Evolutionary conservation across 1,140 invertebrate species (phyloP), one percentile per base, ranked within the genome.

Genomic region (Drosophila pachea): DNA sequence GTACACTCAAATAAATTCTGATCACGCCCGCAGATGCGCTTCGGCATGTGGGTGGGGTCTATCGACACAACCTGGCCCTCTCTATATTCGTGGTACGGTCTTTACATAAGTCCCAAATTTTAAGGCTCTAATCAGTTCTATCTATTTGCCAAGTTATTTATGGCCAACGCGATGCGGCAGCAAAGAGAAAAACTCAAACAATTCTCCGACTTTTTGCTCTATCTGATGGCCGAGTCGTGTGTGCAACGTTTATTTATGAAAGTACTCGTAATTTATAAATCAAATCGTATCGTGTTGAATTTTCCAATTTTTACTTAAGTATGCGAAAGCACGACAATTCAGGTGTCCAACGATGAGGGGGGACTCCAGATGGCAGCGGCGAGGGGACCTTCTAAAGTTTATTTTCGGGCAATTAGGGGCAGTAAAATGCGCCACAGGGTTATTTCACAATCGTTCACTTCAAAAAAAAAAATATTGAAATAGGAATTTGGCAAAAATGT

Each of bases 101-200:
- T 68, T 61, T 54, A 54, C 54, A 60, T 61, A 59, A 62, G 53
- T 22, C 62, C 43, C 35, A 63, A 77, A 71, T 68, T 32, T 49
- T 71, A 81, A 63, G 42, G 56, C 47, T 67, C 58, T 84, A 84
- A 75, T 78, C 58, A 69, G 40, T 78, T 75, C 47, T 48, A 48
- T 56, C 75, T 69, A 79, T 78, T 74, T 82, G 74, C 52, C 38
- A 52, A 33, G 52, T 64, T 62, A 74, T 66, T 65, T 56, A 64
- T 69, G 63, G 61, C 55, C 52, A 54, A 68, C 35, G 32, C 16
- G 45, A 48, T 42, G 49, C 47, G 52, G 50, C 40, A 62, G 12
- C 73, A 65, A 40, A 55, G 3, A 3, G 35, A 12, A 47, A 38
- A 64, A 32, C 31, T 38, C 45, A 54, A 76, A 52, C 12, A 65